Evolutionary conservation across 2,888 invertebrate genomes (phyloP), one percentile per base, ranked within the genome.

Genomic region (Drosophila meridiana): DNA sequence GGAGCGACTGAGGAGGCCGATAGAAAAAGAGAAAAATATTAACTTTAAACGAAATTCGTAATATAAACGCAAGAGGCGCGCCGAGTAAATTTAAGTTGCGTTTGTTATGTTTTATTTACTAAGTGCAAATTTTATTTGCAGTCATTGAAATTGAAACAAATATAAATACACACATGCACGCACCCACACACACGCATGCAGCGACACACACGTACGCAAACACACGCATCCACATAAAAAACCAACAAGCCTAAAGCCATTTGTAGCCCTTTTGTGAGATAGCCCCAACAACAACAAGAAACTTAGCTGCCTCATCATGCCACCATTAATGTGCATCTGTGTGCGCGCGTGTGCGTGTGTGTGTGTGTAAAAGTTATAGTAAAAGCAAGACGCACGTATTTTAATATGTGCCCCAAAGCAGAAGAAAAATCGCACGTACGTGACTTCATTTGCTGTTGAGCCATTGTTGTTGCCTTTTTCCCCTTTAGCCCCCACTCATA

Each of bases 341-440:
- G 67, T 85, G 69, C 69, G n/a, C 57, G 30, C 45, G 30, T 43
- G 36, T 53, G 57, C 69, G 67, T 69, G 50, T 77, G 58, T 80
- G 42, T 64, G 45, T 52, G 67, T 43, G 57, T 61, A 56, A 83
- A 89, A 86, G 87, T 90, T 86, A 89, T 86, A 90, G 91, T 90
- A 85, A 90, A 87, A 74, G 90, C 73, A 76, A 90, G 87, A 90
- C 87, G 91, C 87, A 90, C 91, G 91, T 92, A 89, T 91, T 87
- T 92, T 92, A 92, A 92, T 92, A 92, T 92, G 91, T 89, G 86
- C 89, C 85, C 84, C 89, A 83, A 90, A 88, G 89, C 89, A 86
- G 75, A 92, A 91, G 92, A 91, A 91, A 92, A 92, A 92, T 92
- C 90, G 84, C 83, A 87, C 79, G 87, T 83, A 92, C 92, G 92